A percentile compares a stretch with the other conserved stretches of the same genome.
These are phyloP conservation scores for Lanistes nyassanus DNA, from an alignment of 1,140 invertebrate genomes.

Conservation along the genomic window DNA sequence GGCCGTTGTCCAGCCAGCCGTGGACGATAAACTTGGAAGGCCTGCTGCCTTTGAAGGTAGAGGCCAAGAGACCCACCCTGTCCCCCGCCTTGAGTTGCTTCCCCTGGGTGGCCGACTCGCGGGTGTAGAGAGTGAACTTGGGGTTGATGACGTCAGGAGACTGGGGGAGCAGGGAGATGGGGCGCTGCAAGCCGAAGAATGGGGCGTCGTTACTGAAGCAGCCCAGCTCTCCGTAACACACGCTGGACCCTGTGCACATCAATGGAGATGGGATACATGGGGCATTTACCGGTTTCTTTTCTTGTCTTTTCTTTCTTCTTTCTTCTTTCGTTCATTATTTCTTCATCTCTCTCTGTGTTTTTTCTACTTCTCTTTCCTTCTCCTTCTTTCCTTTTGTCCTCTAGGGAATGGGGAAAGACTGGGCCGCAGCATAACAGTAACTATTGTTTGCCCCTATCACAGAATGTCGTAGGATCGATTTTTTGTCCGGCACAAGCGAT, in stretches of 20 bases:
- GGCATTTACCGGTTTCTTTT: no score
- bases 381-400: no score
- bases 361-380: no score
- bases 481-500: no score
- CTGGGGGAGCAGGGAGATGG: conserved; percentile 85
- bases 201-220: conserved; percentile 93
- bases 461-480: no score
- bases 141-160: conserved; percentile 84
- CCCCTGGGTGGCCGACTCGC: conserved; percentile 18
- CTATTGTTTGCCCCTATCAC: no score
- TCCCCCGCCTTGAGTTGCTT: conserved; percentile 56
- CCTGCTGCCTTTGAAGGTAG: conserved; percentile 38
- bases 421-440: no score
- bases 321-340: no score
- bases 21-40: conserved; percentile 86
- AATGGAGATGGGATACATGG: no score
- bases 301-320: no score
- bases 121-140: conserved; percentile 70
- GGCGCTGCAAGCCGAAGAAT: conserved; percentile 78
- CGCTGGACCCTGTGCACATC: conserved; percentile 53
- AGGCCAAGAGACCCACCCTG: conserved; percentile 64
- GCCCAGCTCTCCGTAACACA: conserved; percentile 92
- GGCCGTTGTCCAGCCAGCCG: conserved; percentile 91
- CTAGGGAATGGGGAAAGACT: no score
- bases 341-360: no score